Conservation (phyloP, 2,113 vertebrate genomes). For the Spea multiplicata region DNA sequence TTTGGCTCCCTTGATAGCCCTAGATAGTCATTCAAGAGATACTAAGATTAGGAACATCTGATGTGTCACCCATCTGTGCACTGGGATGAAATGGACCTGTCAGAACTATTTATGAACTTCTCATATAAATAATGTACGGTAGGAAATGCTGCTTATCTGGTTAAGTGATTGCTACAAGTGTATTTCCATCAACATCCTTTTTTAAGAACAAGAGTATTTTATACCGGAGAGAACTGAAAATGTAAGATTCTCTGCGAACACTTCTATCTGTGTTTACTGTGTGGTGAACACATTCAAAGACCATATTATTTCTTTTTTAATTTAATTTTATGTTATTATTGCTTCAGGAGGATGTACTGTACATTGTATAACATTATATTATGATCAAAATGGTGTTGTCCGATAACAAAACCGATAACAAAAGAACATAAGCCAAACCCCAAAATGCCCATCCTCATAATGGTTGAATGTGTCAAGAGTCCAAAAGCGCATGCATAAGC, state of each 20-base stretch:
- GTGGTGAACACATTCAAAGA: no score
- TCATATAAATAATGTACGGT: constrained; percentile 40
- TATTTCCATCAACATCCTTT: constrained; percentile 14
- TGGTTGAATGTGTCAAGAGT: no score
- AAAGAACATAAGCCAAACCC: no score
- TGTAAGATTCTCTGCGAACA: neutral
- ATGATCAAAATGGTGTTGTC: no score
- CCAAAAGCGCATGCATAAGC: no score
- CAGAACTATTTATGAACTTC: constrained; percentile 34
- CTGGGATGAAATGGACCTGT: constrained; percentile 36
- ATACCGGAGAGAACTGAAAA: constrained; percentile 18
- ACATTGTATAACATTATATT: no score
- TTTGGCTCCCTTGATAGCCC: constrained; percentile 13
- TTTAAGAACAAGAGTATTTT: neutral
- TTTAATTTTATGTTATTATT: no score
- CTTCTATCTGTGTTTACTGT: neutral
- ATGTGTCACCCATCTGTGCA: constrained; percentile 32
- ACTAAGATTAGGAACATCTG: constrained; percentile 25
- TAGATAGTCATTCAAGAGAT: constrained; percentile 31
- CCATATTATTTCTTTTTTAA: no score
- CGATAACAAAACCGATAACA: no score
- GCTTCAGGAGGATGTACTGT: no score
- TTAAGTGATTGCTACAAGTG: constrained; percentile 36
- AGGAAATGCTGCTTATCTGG: constrained; percentile 39
- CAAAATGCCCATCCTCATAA: no score